A percentile compares a stretch with the other conserved stretches of the same genome.
phyloP scores from a whole-genome alignment of 2,113 vertebrate species.

The Zapus hudsonius region DNA sequence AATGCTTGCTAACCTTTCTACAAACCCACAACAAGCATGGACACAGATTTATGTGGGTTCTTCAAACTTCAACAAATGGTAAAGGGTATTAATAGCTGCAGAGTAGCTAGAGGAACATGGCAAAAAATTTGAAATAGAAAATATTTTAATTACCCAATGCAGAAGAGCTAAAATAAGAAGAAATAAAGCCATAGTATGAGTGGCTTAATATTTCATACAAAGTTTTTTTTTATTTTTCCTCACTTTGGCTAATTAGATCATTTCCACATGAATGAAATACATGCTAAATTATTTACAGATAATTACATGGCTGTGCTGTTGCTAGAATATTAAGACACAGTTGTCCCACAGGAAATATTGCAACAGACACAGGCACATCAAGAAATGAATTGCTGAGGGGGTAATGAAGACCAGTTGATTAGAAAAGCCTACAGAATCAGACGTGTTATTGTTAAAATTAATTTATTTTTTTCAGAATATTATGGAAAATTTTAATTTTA shows the following conservation, averaged over 20 bases:
- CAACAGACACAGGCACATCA: slow-evolving; percentile 79
- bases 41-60: slow-evolving; percentile 4
- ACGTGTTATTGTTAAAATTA: slow-evolving; percentile 71
- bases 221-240: slow-evolving; percentile 72
- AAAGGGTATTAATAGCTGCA: slow-evolving; percentile 41
- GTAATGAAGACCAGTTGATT: slow-evolving; percentile 69
- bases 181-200: slow-evolving; percentile 75
- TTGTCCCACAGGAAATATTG: slow-evolving; percentile 84
- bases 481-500: neutral
- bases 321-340: slow-evolving; percentile 87
- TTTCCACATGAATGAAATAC: slow-evolving; percentile 85
- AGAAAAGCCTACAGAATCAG: slow-evolving; percentile 61
- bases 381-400: slow-evolving; percentile 81
- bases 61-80: slow-evolving; percentile 14
- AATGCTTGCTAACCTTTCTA: neutral
- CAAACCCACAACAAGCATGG: neutral
- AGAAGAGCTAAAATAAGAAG: slow-evolving; percentile 71
- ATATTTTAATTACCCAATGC: slow-evolving; percentile 74
- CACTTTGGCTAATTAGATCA: slow-evolving; percentile 82
- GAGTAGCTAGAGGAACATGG: slow-evolving; percentile 31
- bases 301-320: slow-evolving; percentile 84
- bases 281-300: slow-evolving; percentile 88
- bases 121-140: slow-evolving; percentile 70
- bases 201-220: slow-evolving; percentile 74
- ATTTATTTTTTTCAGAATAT: slow-evolving; percentile 56